A percentile compares a stretch with the other conserved stretches of the same genome.
These are phyloP conservation scores for Drosophila vallismaia DNA, from an alignment of 2,888 invertebrate genomes.

Conservation along the genomic window DNA sequence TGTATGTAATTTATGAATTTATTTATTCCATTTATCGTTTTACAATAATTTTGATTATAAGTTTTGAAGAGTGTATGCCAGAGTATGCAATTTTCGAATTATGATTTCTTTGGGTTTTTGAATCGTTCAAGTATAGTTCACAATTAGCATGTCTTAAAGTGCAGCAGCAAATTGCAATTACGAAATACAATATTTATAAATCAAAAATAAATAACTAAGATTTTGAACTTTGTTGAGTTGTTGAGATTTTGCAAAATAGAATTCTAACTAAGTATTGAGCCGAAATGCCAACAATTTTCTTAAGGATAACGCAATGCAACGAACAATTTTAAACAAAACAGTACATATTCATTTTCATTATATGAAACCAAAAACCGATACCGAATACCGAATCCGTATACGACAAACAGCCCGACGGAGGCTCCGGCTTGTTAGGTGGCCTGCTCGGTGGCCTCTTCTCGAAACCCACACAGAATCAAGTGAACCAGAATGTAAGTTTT, in stretches of 20 bases:
- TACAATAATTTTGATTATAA: conserved; percentile 34
- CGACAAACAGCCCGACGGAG: conserved; percentile 81
- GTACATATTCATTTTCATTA: conserved; percentile 79
- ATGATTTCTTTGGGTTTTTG: conserved; percentile 36
- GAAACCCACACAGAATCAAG: conserved; percentile 83
- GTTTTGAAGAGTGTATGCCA: conserved; percentile 46
- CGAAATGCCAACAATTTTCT: conserved; percentile 48
- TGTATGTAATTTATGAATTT: conserved; percentile 68
- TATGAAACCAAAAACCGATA: conserved; percentile 68
- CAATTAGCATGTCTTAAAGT: conserved; percentile 69
- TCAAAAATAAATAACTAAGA: conserved; percentile 35
- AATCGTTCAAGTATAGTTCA: conserved; percentile 49
- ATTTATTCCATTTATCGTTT: conserved; percentile 26
- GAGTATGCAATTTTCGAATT: conserved; percentile 59
- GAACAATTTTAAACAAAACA: conserved; percentile 79
- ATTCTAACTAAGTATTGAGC: conserved; percentile 32
- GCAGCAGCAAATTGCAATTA: conserved; percentile 49
- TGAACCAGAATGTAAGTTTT: conserved; percentile 83
- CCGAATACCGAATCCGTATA: conserved; percentile 61
- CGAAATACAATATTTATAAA: conserved; percentile 3
- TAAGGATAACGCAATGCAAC: conserved; percentile 69
- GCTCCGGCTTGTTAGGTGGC: conserved; percentile 83
- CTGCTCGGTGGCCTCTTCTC: conserved; percentile 84
- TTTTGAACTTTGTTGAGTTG: conserved; percentile 51
- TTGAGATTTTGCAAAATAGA: conserved; percentile 46